Evolutionary conservation across 2,113 vertebrate genomes (phyloP).

Genomic region (Leucoraja erinaceus): DNA sequence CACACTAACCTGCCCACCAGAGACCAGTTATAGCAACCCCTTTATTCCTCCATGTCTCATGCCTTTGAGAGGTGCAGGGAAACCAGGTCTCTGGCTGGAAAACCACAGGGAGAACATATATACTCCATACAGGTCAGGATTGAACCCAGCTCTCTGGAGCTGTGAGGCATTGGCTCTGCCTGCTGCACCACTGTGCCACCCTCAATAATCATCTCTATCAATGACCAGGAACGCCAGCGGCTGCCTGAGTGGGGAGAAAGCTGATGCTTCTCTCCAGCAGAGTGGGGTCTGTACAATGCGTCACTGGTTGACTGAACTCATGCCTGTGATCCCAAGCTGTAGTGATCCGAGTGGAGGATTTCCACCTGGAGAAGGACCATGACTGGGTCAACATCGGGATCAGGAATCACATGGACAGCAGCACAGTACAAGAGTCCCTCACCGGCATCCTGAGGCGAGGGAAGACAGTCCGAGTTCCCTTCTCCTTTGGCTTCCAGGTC

Average conservation of each 20-base stretch:
- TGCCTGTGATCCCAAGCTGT: background rate
- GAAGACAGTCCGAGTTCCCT: background rate
- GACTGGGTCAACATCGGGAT: slow-evolving; percentile 24
- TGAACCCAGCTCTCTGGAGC: no score
- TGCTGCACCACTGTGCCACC: no score
- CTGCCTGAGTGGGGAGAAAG: background rate
- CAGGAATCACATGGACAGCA: slow-evolving; percentile 11
- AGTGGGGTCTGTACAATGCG: background rate
- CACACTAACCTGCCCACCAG: no score
- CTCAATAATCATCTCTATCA: background rate
- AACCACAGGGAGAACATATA: no score
- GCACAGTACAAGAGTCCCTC: background rate
- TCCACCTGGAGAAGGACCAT: background rate
- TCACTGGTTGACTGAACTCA: background rate
- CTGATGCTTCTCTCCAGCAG: background rate
- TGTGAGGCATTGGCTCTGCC: background rate
- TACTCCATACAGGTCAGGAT: no score
- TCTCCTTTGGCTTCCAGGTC: slow-evolving; percentile 22
- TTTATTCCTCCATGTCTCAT: no score
- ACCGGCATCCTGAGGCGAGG: background rate
- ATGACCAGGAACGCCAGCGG: background rate
- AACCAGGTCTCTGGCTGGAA: no score
- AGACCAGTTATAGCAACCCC: no score
- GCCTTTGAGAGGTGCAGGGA: no score
- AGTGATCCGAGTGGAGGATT: background rate